phyloP scores from a whole-genome alignment of 2,797 vertebrate genomes.

The Onychomys leucogaster region DNA sequence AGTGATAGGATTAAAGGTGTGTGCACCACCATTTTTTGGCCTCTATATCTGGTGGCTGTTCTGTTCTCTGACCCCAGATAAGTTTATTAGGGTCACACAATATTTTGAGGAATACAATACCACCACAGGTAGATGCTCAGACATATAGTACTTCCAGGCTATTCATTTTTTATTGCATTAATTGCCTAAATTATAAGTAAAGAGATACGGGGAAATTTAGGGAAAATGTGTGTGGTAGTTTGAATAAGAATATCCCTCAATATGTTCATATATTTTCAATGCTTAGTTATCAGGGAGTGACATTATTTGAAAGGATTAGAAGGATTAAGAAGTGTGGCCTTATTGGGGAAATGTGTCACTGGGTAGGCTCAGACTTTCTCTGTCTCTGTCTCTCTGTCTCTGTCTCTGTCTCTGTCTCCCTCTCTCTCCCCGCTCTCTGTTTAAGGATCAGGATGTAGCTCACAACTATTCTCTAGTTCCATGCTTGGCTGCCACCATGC shows the following conservation, averaged over 20 bases:
- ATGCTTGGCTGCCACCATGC: not conserved
- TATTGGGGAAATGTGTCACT: not conserved
- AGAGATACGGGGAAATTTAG: not conserved
- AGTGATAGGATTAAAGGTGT: too few species aligned
- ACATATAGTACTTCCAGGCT: not conserved
- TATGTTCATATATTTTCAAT: not conserved
- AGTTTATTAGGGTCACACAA: too few species aligned
- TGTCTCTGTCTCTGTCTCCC: too few species aligned
- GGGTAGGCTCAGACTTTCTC: too few species aligned
- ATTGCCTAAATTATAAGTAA: slow-evolving; percentile 37
- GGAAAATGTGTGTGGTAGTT: not conserved
- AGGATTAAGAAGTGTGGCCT: not conserved
- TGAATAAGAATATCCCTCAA: not conserved
- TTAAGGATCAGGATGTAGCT: not conserved
- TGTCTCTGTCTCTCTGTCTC: too few species aligned
- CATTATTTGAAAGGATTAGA: not conserved
- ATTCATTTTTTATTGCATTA: not conserved
- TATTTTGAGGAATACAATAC: too few species aligned
- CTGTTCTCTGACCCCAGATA: too few species aligned
- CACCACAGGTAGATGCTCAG: not conserved
- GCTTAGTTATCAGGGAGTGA: not conserved
- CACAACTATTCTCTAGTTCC: not conserved
- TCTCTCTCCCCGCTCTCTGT: too few species aligned
- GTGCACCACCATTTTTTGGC: too few species aligned
- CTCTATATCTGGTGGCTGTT: too few species aligned